Conservation (phyloP, 2,888 invertebrate species). For the Cylloceria caligata region DNA sequence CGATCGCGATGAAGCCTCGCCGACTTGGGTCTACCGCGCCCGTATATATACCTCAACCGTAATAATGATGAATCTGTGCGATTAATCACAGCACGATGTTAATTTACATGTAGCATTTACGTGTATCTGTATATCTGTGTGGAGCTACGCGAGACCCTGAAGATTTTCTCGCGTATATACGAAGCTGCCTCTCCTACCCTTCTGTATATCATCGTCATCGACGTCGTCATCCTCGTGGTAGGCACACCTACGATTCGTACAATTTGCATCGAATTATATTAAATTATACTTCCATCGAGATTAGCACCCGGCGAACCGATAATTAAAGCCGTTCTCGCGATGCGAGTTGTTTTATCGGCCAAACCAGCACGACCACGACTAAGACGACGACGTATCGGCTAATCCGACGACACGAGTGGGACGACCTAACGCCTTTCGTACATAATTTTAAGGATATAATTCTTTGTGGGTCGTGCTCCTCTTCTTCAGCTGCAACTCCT, state of each 20-base stretch:
- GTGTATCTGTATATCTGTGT: not conserved
- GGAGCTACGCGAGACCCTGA: not conserved
- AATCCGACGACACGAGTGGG: constrained; percentile 71
- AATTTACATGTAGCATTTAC: constrained; percentile 57
- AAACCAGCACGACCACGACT: constrained; percentile 54
- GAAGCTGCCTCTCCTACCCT: constrained; percentile 45
- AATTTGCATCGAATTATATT: constrained; percentile 71
- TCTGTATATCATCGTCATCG: constrained; percentile 41
- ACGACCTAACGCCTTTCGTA: constrained; percentile 64
- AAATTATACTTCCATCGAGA: constrained; percentile 71
- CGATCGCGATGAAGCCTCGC: constrained; percentile 32
- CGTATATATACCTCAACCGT: constrained; percentile 38
- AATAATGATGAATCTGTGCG: constrained; percentile 63
- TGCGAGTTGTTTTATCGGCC: constrained; percentile 67
- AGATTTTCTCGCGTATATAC: constrained; percentile 21
- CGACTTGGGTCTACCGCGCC: not conserved
- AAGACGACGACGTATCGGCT: constrained; percentile 69
- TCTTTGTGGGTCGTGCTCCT: constrained; percentile 37
- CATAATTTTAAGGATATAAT: constrained; percentile 38
- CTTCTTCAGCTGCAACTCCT: constrained; percentile 11
- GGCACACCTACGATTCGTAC: constrained; percentile 68
- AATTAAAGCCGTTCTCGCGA: constrained; percentile 69
- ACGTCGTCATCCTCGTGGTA: constrained; percentile 51
- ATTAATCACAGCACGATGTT: constrained; percentile 59
- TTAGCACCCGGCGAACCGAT: constrained; percentile 70